Base-by-base conservation (phyloP, 2,113 vertebrate genomes). In the Triplophysa tibetana region DNA sequence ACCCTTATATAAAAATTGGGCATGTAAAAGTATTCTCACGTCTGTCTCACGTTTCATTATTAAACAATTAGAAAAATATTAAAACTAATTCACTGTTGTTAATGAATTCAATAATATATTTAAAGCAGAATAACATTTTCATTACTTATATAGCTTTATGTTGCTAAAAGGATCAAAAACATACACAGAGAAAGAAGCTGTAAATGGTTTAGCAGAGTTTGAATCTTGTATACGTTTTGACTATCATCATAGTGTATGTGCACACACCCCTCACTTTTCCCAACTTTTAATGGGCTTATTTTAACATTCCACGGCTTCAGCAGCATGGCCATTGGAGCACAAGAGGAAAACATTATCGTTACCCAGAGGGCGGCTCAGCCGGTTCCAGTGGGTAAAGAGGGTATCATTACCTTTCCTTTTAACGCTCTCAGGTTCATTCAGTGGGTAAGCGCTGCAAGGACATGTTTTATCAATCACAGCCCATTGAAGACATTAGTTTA, bases 391-490 rank as follows among this genome's bases (percentile, higher is more conserved):
- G 58, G 33, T 77, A 38, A 54, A 11, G 69, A 78, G 73, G 63
- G 56, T 63, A 78, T 84, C 63, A 81, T 84, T 82, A 84, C 70
- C 48, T 48, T 54, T 41, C 48, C 29, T 73, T 43, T 12, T 70
- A 77, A 48, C 4, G 29, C 41, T 81, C 73, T 74, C 38, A 61
- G 75, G 33, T 77, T 81, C 66, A n/a, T 54, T 64, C 56, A 52
- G 23, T 38, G 50, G 69, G 54, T 52, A 56, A 77, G 58, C 62
- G 13, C 66, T 67, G 38, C 26, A 26, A 76, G 33, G n/a, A 61
- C 70, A 78, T 72, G 69, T 81, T 81, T 84, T 60, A 70, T 81
- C 79, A 81, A 64, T 70, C 70, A 68, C 29, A 77, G 61, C 26
- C 78, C 41, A 63, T 77, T 78, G 33, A 65, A 77, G 21, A 5